Evolutionary conservation across 2,797 vertebrate species (phyloP).

Genomic region (Tauraco hartlaubi): DNA sequence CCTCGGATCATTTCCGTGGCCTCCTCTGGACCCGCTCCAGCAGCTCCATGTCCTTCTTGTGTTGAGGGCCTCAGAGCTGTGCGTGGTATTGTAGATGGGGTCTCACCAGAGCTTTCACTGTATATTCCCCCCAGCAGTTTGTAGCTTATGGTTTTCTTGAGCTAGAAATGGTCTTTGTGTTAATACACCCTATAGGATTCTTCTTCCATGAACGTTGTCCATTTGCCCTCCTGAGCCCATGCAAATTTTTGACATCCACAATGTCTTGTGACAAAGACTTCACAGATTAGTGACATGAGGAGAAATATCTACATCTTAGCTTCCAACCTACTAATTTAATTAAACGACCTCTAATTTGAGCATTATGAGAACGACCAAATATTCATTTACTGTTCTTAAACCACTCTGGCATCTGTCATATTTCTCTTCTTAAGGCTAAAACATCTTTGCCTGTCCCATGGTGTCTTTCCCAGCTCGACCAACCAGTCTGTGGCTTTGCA

Average conservation of each 20-base stretch:
- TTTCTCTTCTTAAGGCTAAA: background rate
- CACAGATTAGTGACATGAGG: background rate
- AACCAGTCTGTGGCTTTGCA: background rate
- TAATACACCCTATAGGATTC: background rate
- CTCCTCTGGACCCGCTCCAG: too few relatives aligned
- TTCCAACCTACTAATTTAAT: background rate
- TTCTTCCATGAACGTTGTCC: background rate
- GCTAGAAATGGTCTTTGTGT: background rate
- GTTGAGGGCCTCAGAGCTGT: background rate
- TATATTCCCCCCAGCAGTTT: background rate
- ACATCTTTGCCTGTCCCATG: background rate
- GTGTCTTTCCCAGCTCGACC: background rate
- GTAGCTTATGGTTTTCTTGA: background rate
- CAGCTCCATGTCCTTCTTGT: too few relatives aligned
- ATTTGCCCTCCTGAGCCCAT: background rate
- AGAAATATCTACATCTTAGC: accelerated
- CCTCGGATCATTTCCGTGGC: too few relatives aligned
- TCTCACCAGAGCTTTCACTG: background rate
- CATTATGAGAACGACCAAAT: background rate
- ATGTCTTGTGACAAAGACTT: background rate
- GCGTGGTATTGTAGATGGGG: accelerated
- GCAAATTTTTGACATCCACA: background rate
- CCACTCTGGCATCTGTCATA: background rate
- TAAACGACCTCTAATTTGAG: background rate
- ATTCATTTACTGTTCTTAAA: background rate